phyloP scores from a whole-genome alignment of 2,113 vertebrate species.

The Sturnus vulgaris region DNA sequence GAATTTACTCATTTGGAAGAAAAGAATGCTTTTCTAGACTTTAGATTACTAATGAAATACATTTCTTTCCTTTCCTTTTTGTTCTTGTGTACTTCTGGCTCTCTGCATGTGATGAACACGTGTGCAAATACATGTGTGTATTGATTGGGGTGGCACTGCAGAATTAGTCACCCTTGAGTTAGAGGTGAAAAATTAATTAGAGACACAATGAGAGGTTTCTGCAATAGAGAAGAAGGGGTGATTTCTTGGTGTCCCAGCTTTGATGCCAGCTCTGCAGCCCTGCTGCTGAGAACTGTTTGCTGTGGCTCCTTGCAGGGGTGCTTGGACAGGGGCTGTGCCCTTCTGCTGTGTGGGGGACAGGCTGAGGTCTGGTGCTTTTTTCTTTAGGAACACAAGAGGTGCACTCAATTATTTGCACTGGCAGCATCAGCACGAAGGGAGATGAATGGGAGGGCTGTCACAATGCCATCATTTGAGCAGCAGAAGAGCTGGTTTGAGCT shows the following conservation, averaged over 20 bases:
- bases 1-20: background rate
- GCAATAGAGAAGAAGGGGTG: background rate
- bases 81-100: background rate
- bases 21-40: background rate
- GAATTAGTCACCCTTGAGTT: background rate
- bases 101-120: background rate
- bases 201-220: background rate
- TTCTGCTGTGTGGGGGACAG: background rate
- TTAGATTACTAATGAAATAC: background rate
- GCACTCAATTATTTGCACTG: background rate
- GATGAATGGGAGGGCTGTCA: background rate
- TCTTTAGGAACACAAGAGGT: background rate
- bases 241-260: background rate
- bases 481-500: background rate
- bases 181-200: background rate
- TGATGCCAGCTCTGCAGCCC: background rate
- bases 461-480: background rate
- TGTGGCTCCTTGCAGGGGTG: background rate
- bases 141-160: accelerated
- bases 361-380: background rate
- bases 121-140: accelerated
- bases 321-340: background rate
- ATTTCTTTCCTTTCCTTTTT: background rate
- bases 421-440: background rate
- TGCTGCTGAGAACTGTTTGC: background rate